A percentile compares a stretch with the other conserved stretches of the same genome.
These are phyloP conservation scores for Lamproptera curius DNA, from an alignment of 2,888 invertebrate genomes.

Conservation along the genomic window DNA sequence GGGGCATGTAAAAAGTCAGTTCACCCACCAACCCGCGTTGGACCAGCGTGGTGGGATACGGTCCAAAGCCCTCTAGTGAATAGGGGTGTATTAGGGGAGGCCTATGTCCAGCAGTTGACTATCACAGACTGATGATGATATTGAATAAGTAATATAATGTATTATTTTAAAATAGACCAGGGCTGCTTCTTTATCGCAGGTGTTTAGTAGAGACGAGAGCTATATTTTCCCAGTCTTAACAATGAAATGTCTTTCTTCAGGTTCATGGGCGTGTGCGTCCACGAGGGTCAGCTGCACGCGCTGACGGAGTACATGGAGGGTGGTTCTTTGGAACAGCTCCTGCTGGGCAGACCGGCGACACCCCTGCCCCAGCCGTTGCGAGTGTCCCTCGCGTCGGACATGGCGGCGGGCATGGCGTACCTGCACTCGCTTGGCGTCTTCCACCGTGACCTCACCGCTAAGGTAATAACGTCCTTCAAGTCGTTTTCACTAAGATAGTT, in stretches of 20 bases:
- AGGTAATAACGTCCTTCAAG: conserved; percentile 79
- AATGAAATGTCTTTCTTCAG: too few species aligned
- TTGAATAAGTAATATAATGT: too few species aligned
- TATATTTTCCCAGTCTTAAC: not conserved
- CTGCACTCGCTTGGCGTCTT: conserved; percentile 95
- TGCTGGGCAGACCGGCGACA: conserved; percentile 83
- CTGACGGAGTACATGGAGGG: conserved; percentile 97
- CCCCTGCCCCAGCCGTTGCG: conserved; percentile 88
- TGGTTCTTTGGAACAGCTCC: conserved; percentile 94
- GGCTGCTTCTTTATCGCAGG: too few species aligned
- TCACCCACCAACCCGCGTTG: too few species aligned
- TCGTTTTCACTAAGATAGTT: too few species aligned
- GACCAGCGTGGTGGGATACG: too few species aligned
- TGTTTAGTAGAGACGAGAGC: too few species aligned
- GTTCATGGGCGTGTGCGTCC: conserved; percentile 97
- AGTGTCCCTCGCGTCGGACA: conserved; percentile 91
- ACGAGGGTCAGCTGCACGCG: conserved; percentile 96
- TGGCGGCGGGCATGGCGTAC: conserved; percentile 94
- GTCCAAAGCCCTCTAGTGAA: too few species aligned
- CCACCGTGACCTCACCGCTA: conserved; percentile 97
- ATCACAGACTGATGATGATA: not conserved
- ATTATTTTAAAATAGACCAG: too few species aligned
- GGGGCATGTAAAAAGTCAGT: too few species aligned
- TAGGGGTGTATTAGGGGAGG: too few species aligned
- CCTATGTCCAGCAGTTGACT: too few species aligned